phyloP scores from a whole-genome alignment of 2,113 vertebrate species.

The Patagioenas fasciata region DNA sequence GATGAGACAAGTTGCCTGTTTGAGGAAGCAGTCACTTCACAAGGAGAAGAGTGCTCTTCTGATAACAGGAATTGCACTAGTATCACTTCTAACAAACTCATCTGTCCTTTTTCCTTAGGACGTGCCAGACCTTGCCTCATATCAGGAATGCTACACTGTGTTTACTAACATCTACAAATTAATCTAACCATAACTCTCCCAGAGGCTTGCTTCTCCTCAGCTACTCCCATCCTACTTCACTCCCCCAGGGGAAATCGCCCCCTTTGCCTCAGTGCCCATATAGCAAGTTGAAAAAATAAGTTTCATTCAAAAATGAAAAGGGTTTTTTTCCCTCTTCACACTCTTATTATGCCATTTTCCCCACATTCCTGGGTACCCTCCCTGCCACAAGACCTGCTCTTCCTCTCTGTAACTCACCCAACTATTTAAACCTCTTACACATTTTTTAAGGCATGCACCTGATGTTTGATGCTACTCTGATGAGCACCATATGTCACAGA shows the following conservation, averaged over 20 bases:
- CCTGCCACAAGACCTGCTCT: background rate
- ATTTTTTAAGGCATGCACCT: background rate
- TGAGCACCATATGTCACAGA: background rate
- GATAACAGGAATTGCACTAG: background rate
- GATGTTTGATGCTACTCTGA: background rate
- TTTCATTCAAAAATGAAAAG: background rate
- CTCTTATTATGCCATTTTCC: background rate
- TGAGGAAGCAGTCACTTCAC: constrained; percentile 39
- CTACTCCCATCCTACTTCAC: background rate
- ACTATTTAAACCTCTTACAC: background rate
- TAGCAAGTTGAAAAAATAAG: background rate
- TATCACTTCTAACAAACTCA: background rate
- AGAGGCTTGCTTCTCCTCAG: background rate
- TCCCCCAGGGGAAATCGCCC: background rate
- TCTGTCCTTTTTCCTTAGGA: background rate
- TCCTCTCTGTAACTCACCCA: background rate
- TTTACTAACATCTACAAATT: background rate
- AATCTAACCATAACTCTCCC: background rate
- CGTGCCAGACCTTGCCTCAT: fast-evolving
- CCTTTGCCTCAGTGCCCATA: background rate
- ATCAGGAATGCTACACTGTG: background rate
- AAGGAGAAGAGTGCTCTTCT: constrained; percentile 8
- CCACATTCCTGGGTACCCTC: background rate
- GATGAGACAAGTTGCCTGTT: background rate
- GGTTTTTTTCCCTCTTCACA: background rate